Base-by-base conservation (phyloP, 2,797 vertebrate genomes). In the Siniperca undulata region DNA sequence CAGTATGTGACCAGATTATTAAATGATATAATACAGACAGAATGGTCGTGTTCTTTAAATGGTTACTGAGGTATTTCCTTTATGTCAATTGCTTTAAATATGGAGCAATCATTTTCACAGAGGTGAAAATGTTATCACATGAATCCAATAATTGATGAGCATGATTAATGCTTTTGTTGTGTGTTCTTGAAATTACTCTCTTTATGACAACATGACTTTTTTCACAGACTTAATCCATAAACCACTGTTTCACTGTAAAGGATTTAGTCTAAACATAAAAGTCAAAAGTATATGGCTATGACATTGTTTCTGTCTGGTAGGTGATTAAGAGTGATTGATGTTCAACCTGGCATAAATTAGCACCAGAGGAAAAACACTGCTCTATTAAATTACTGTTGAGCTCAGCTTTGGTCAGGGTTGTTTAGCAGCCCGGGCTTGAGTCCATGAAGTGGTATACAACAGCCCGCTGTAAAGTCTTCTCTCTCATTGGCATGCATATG, bases 251-350 rank as follows among this genome's bases (percentile, higher is more conserved):
- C 58, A 56, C 8, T 56, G 7, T 68, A 19, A 36, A 46, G 66
- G 27, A 20, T 71, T 73, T 69, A 55, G 12, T 64, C n/a, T 61
- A 8, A 60, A 9, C 11, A 24, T 46, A 11, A 75, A 69, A 73
- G n/a, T 5, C 22, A 58, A 48, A 50, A 52, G 7, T 13, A 66
- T 0, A 36, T 7, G 20, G 24, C 24, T 22, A 7, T 16, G 53
- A 20, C 55, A 5, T 61, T 22, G 48, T 68, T 48, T 70, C 14
- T 30, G 40, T 59, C 79, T 48, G 30, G n/a, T 11, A 30, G 65
- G 42, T 81, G 56, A 87, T 83, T 38, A 70, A 76, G 10, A 64
- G 24, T 76, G 70, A 87, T 40, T 53, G 61, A 87, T 82, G 75
- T 55, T 40, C 13, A 40, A 50, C 40, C 40, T 79, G 78, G 36